A percentile compares a stretch with the other conserved stretches of the same genome.
phyloP scores from a whole-genome alignment of 1,140 invertebrate species.

The Trichogramma pretiosum region DNA sequence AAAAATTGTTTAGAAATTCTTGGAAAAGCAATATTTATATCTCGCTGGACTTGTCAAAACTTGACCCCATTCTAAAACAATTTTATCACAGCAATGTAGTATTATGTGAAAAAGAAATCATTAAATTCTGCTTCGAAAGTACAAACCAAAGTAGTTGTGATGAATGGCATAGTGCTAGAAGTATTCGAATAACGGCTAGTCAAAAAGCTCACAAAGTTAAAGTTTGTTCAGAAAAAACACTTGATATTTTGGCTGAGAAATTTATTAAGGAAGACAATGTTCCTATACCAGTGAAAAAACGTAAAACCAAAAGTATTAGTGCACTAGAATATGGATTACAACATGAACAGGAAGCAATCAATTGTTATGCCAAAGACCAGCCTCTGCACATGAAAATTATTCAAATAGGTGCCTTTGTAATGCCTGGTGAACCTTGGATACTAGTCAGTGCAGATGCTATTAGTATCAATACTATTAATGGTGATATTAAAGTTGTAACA shows the following conservation, averaged over 20 bases:
- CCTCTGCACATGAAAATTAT: conserved; percentile 13
- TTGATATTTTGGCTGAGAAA: conserved; percentile 12
- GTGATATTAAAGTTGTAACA: no score
- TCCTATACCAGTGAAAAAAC: no score
- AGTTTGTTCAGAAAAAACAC: conserved; percentile 14
- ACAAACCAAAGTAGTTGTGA: conserved; percentile 17
- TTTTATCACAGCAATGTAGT: conserved; percentile 22
- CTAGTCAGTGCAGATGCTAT: no score
- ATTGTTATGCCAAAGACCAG: conserved; percentile 8
- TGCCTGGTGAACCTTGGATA: conserved; percentile 16
- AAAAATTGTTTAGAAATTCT: neutral
- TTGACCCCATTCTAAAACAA: conserved; percentile 9
- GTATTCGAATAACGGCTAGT: conserved; percentile 15
- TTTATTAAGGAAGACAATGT: conserved; percentile 9
- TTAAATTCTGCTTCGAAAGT: no score
- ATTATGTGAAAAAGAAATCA: conserved; percentile 23
- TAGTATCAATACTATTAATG: no score
- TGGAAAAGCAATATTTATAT: neutral
- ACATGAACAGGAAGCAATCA: conserved; percentile 4
- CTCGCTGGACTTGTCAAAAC: neutral
- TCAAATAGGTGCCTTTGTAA: conserved; percentile 15
- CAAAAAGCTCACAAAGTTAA: conserved; percentile 22
- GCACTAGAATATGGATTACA: conserved; percentile 13
- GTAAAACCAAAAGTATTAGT: neutral
- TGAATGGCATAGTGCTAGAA: conserved; percentile 17